Percentiles rank a stretch among this genome's conserved stretches.
phyloP scores from a whole-genome alignment of 2,113 vertebrate species.

The Gallinago paraguaiae region DNA sequence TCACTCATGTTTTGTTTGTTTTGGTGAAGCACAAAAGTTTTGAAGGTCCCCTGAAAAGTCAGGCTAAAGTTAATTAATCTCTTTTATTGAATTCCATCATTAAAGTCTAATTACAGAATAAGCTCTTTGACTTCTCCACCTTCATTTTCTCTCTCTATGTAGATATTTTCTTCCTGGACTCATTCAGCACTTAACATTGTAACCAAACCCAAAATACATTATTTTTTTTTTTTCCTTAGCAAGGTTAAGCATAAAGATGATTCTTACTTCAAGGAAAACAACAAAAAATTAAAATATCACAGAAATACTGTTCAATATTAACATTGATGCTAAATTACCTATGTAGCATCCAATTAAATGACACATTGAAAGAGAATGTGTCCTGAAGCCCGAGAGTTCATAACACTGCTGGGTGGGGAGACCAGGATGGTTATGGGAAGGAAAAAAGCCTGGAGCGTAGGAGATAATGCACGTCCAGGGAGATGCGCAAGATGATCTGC shows the following conservation, averaged over 20 bases:
- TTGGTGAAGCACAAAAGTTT: not conserved
- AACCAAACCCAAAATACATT: not conserved
- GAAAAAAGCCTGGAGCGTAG: not conserved
- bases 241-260: not conserved
- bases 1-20: not conserved
- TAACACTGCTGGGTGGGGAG: conserved; percentile 4
- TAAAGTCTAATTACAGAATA: not conserved
- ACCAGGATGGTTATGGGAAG: not conserved
- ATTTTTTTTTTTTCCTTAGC: not conserved
- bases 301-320: not conserved
- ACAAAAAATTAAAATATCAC: not conserved
- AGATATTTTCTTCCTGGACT: not conserved
- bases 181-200: not conserved
- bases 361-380: not conserved
- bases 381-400: not conserved
- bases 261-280: not conserved
- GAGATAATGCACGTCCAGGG: not conserved
- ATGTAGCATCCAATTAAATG: not conserved
- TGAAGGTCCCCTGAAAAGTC: not conserved
- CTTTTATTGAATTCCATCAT: not conserved
- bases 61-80: not conserved
- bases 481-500: not conserved
- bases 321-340: not conserved
- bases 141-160: not conserved
- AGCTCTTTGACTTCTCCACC: not conserved